Evolutionary conservation across 2,113 vertebrate genomes (phyloP), one percentile per base, ranked within the genome.

Genomic region (Columba janthina): DNA sequence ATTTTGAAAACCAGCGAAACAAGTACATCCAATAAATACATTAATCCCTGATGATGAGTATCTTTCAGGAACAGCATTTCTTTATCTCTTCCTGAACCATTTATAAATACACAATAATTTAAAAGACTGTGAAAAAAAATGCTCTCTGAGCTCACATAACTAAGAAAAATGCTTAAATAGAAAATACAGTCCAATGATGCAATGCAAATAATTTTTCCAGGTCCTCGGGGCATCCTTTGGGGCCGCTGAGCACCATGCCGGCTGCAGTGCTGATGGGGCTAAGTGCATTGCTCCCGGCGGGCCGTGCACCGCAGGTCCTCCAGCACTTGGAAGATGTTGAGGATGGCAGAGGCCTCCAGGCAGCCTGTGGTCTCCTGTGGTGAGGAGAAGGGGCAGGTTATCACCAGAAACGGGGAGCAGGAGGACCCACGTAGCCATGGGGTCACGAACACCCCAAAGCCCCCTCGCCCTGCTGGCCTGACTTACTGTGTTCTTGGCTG

Each of bases 331-430:
- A 96, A 64, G 5, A 73, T 22, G 71, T 53, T 25, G 34, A 70
- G 36, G 84, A 95, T 11, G 73, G 82, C 31, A 0, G 72, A 34
- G 78, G 66, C 73, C 44, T 95, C 18, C 29, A 56, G 92, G 77
- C 97, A 97, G 40, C 36, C 5, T 0, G 25, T 1, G 4, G 10
- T 90, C 73, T 86, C 82, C 95, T 96, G 88, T 0, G 2, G 29
- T 1, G 5, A 54, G 40, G 56, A 77, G 1, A 73, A 7, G 20
- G 15, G 9, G 1, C 0, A 4, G 34, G 1, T 93, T 58, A 88
- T 65, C 53, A 16, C 28, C 0, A 0, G 6, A 2, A 10, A 0
- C 0, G 1, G 42, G 50, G 7, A 12, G 34, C 71, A 14, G 70
- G 7, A 1, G 20, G 28, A 48, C 26, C 65, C 2, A 1, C 1